Evolutionary conservation across 2,888 invertebrate genomes (phyloP).

Genomic region (Icerya purchasi): DNA sequence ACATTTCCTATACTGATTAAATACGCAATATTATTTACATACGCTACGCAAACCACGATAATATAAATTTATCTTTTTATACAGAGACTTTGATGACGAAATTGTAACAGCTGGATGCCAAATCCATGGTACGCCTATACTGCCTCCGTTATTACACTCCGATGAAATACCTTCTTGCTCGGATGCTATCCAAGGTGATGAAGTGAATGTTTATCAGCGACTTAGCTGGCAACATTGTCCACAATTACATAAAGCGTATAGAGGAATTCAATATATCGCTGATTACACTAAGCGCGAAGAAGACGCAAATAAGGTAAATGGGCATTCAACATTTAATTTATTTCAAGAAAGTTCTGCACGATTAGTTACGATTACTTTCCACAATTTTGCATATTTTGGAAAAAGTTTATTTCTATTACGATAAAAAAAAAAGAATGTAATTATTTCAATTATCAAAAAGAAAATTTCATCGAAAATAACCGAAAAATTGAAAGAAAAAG

Average conservation of each 20-base stretch:
- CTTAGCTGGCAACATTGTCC: constrained; percentile 76
- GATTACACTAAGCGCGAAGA: constrained; percentile 81
- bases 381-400: too few relatives aligned
- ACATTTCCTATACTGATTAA: background rate
- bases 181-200: constrained; percentile 25
- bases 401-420: too few relatives aligned
- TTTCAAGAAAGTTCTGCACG: too few relatives aligned
- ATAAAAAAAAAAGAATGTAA: too few relatives aligned
- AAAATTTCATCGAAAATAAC: too few relatives aligned
- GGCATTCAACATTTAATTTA: too few relatives aligned
- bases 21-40: too few relatives aligned
- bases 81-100: constrained; percentile 13
- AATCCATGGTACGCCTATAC: constrained; percentile 14
- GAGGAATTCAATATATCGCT: constrained; percentile 77
- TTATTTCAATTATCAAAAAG: too few relatives aligned
- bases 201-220: constrained; percentile 19
- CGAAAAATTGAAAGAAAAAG: too few relatives aligned
- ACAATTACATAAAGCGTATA: constrained; percentile 77
- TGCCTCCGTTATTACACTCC: background rate
- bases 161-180: constrained; percentile 20
- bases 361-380: too few relatives aligned
- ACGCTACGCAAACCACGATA: background rate
- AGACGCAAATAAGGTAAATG: constrained; percentile 77
- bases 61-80: background rate
- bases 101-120: constrained; percentile 13